phyloP scores from a whole-genome alignment of 2,888 invertebrate species.

The Scaptodrosophila latifasciaeformis region DNA sequence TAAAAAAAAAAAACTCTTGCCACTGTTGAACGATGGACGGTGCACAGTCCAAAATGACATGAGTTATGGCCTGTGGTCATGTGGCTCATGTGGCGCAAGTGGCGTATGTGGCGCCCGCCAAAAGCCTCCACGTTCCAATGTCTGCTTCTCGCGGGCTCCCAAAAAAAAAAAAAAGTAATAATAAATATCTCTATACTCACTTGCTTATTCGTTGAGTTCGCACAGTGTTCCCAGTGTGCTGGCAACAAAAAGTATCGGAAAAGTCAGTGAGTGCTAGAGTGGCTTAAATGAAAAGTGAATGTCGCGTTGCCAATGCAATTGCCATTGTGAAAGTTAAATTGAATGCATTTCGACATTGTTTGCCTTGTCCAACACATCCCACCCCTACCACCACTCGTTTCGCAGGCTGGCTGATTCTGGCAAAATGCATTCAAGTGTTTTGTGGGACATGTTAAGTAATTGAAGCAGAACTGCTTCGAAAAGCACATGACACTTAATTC shows the following conservation, averaged over 20 bases:
- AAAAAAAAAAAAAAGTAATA: neutral
- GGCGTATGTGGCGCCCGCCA: neutral
- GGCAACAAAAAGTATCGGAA: no score
- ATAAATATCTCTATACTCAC: no score
- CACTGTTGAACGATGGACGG: neutral
- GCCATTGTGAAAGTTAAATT: constrained; percentile 54
- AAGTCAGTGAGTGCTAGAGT: no score
- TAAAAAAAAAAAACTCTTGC: no score
- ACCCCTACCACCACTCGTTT: constrained; percentile 14
- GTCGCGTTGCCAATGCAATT: constrained; percentile 51
- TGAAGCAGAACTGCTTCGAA: constrained; percentile 27
- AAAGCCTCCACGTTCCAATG: no score
- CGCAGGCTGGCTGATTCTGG: constrained; percentile 19
- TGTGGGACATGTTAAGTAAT: constrained; percentile 40
- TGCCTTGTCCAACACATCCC: constrained; percentile 12
- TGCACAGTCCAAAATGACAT: constrained; percentile 23
- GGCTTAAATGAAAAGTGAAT: constrained; percentile 54
- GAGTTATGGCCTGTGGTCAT: constrained; percentile 51
- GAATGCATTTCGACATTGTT: constrained; percentile 45
- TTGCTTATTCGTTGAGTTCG: no score
- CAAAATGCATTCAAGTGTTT: neutral
- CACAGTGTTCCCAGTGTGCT: no score
- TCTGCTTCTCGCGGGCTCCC: neutral
- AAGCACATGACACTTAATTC: neutral
- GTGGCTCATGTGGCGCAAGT: constrained; percentile 49